These are phyloP conservation scores for Tanytarsus gracilentus DNA, from an alignment of 2,888 invertebrate genomes.

Conservation along the genomic window DNA sequence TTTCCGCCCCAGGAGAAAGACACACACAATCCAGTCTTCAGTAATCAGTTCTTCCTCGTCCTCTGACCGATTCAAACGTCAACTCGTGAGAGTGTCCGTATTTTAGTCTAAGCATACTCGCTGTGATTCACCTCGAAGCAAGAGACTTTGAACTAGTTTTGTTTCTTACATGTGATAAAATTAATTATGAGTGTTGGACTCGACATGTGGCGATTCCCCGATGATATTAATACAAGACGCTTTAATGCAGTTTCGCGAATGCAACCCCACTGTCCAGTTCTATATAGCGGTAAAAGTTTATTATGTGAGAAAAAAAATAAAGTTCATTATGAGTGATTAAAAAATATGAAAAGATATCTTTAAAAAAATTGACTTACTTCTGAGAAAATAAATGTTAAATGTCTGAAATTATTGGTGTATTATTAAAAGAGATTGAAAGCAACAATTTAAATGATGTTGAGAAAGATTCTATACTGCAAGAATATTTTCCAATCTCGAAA, in stretches of 20 bases:
- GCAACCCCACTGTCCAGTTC: conserved; percentile 40
- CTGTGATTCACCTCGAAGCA: neutral
- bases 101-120: neutral
- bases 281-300: conserved; percentile 36
- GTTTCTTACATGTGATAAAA: neutral
- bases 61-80: conserved; percentile 8
- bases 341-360: no score
- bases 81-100: no score
- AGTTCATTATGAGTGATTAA: no score
- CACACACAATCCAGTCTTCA: conserved; percentile 2
- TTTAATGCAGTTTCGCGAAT: conserved; percentile 41
- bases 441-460: no score
- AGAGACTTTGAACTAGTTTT: conserved; percentile 2
- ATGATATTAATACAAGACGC: conserved; percentile 41
- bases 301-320: no score
- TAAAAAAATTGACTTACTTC: no score
- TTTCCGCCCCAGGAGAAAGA: conserved; percentile 1
- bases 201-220: conserved; percentile 45
- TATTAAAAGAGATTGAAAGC: no score
- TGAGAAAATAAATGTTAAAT: no score
- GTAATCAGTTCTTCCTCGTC: conserved; percentile 18
- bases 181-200: conserved; percentile 43
- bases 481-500: no score
- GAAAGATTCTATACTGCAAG: no score
- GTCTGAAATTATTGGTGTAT: no score